These are phyloP conservation scores for Muscidifurax raptorellus DNA, from an alignment of 1,140 invertebrate genomes.

Conservation along the genomic window DNA sequence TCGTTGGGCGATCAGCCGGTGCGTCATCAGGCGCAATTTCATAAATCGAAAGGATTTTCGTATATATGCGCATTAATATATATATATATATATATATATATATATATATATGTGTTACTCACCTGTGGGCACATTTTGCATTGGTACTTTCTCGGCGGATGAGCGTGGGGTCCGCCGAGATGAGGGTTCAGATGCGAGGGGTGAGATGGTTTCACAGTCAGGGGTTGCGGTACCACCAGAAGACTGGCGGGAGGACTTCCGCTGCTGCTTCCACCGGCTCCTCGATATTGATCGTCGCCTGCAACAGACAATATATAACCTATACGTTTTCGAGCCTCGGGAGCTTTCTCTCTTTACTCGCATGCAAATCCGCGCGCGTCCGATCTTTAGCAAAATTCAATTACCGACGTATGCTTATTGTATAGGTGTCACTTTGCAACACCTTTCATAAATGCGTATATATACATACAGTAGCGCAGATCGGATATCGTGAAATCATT, in stretches of 20 bases:
- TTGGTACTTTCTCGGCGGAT: constrained; percentile 88
- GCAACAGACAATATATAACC: constrained; percentile 54
- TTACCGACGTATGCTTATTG: too few species aligned
- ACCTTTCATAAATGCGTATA: too few species aligned
- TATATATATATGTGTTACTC: constrained; percentile 69
- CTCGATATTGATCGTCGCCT: constrained; percentile 76
- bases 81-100: constrained; percentile 10
- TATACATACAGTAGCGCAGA: too few species aligned
- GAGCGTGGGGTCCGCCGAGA: constrained; percentile 71
- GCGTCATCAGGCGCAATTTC: constrained; percentile 28
- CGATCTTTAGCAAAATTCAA: too few species aligned
- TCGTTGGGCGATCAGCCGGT: too few species aligned
- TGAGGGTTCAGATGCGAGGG: constrained; percentile 73
- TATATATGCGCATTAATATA: not conserved
- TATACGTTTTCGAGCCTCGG: too few species aligned
- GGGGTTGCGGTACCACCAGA: constrained; percentile 93
- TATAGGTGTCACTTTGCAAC: too few species aligned
- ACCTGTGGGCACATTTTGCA: constrained; percentile 99
- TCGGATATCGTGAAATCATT: too few species aligned
- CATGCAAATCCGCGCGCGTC: not conserved
- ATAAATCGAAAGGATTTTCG: constrained; percentile 13
- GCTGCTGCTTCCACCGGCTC: constrained; percentile 74
- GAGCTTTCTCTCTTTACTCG: too few species aligned
- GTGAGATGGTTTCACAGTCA: constrained; percentile 81
- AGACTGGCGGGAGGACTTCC: constrained; percentile 77